phyloP scores from a whole-genome alignment of 2,113 vertebrate species.

The Heteronetta atricapilla region DNA sequence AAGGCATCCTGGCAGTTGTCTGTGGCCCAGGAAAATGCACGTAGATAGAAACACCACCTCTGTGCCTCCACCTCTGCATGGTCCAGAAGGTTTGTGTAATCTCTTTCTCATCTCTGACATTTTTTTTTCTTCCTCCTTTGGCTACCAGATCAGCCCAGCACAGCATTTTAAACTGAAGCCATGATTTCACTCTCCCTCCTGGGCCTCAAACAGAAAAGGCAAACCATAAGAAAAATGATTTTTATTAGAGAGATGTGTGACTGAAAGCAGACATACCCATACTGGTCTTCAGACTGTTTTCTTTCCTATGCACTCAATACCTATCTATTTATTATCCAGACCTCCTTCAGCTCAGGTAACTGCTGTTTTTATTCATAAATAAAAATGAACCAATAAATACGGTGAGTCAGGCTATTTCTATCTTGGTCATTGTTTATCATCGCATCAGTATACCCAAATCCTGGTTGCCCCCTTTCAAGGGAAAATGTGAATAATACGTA shows the following conservation, averaged over 20 bases:
- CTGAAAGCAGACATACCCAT: background rate
- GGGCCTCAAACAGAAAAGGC: background rate
- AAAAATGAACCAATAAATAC: background rate
- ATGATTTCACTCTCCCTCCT: background rate
- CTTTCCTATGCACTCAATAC: background rate
- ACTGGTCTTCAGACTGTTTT: background rate
- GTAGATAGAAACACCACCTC: background rate
- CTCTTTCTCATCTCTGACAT: background rate
- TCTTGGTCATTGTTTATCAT: background rate
- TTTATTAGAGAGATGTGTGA: background rate
- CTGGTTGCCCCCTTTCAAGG: accelerated
- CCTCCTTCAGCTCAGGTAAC: background rate
- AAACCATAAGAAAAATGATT: background rate
- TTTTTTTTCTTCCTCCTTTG: background rate
- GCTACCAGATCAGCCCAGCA: background rate
- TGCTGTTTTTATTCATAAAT: background rate
- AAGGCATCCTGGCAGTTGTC: background rate
- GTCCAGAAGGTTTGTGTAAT: background rate
- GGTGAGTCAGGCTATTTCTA: background rate
- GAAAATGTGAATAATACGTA: background rate
- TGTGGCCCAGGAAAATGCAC: background rate
- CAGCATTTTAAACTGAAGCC: background rate
- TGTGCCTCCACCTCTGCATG: background rate
- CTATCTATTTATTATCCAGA: background rate
- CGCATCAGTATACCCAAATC: background rate